phyloP scores from a whole-genome alignment of 2,888 invertebrate genomes.

The Heteromurus nitidus region DNA sequence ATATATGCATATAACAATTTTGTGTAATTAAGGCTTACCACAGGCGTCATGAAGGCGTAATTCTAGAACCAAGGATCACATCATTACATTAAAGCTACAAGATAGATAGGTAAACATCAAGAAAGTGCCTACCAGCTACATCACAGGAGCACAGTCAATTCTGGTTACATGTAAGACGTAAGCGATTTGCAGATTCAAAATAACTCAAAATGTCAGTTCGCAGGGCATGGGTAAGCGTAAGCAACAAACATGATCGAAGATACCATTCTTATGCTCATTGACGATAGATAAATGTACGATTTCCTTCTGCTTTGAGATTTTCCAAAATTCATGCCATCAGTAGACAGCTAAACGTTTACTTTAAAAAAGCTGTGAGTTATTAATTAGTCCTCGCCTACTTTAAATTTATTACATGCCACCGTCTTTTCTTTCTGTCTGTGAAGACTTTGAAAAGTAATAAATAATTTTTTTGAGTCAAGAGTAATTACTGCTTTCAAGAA shows the following conservation, averaged over 20 bases:
- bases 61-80: slow-evolving; percentile 33
- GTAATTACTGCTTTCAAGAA: slow-evolving; percentile 60
- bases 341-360: slow-evolving; percentile 4
- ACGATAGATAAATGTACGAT: too few relatives aligned
- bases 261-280: background rate
- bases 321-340: slow-evolving; percentile 52
- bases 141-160: too few relatives aligned
- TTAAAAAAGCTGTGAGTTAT: slow-evolving; percentile 51
- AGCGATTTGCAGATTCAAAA: too few relatives aligned
- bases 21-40: slow-evolving; percentile 15
- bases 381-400: slow-evolving; percentile 62
- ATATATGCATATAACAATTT: background rate
- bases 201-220: too few relatives aligned
- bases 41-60: slow-evolving; percentile 58
- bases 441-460: slow-evolving; percentile 55
- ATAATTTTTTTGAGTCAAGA: slow-evolving; percentile 60
- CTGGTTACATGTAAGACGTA: too few relatives aligned
- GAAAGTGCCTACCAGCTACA: background rate
- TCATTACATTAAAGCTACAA: slow-evolving; percentile 21
- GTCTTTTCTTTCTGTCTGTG: slow-evolving; percentile 51
- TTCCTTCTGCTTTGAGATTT: too few relatives aligned
- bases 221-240: background rate
- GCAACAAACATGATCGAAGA: background rate
- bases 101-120: background rate
- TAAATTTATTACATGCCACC: slow-evolving; percentile 62